These are phyloP conservation scores for Periplaneta americana DNA, from an alignment of 1,140 invertebrate genomes.

Conservation along the genomic window DNA sequence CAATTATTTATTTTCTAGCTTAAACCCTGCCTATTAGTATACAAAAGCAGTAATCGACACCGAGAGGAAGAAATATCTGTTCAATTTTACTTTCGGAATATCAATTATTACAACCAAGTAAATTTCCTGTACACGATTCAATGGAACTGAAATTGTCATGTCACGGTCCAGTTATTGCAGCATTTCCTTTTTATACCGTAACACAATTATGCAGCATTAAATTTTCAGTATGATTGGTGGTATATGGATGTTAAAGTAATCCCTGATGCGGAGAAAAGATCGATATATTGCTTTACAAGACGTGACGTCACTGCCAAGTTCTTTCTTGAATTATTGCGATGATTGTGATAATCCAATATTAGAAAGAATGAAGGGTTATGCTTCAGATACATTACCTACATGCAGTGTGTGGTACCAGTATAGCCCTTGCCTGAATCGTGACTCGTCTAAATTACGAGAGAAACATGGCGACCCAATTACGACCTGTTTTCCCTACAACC, in stretches of 20 bases:
- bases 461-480: conserved; percentile 18
- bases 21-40: too few species aligned
- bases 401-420: not conserved
- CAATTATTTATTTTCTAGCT: too few species aligned
- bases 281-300: not conserved
- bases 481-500: conserved; percentile 11
- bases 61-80: not conserved
- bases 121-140: not conserved
- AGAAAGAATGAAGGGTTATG: not conserved
- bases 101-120: not conserved
- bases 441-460: conserved; percentile 12
- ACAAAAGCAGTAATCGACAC: too few species aligned
- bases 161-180: not conserved
- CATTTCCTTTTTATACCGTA: not conserved
- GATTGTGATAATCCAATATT: not conserved
- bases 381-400: not conserved
- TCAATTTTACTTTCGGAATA: not conserved
- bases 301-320: not conserved
- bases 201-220: not conserved
- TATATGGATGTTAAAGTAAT: not conserved
- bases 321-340: not conserved
- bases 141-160: not conserved
- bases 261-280: not conserved
- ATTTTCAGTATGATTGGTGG: not conserved
- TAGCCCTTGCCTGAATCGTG: conserved; percentile 3